These are phyloP conservation scores for Gasteruption jaculator DNA, from an alignment of 2,888 invertebrate genomes.

Conservation along the genomic window DNA sequence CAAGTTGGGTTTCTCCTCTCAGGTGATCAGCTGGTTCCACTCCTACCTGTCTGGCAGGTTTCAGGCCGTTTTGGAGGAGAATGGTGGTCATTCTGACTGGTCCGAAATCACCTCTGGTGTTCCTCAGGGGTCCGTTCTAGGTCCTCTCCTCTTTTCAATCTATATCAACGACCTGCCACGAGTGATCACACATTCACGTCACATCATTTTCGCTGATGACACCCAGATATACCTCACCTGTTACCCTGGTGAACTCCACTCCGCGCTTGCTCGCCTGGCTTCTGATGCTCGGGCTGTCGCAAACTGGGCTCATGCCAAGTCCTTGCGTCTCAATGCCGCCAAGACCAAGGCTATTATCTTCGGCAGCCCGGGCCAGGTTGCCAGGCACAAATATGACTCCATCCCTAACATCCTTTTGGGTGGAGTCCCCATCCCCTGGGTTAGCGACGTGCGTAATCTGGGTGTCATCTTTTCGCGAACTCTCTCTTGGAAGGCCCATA, in stretches of 20 bases:
- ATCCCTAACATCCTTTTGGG: too few relatives aligned
- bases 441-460: too few relatives aligned
- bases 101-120: background rate
- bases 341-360: background rate
- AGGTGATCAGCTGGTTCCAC: background rate
- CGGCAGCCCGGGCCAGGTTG: background rate
- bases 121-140: background rate
- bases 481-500: too few relatives aligned
- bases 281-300: background rate
- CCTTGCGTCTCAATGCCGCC: background rate
- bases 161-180: background rate
- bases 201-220: background rate
- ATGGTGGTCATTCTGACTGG: background rate
- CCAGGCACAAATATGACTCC: too few relatives aligned
- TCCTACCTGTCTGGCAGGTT: background rate
- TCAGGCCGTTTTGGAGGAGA: background rate
- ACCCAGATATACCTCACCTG: background rate
- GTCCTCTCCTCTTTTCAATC: background rate
- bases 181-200: background rate
- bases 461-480: too few relatives aligned
- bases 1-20: background rate
- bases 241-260: background rate
- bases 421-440: too few relatives aligned
- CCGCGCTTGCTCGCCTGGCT: background rate
- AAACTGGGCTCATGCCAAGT: background rate